These are phyloP conservation scores for Eledone cirrhosa DNA, from an alignment of 2,888 invertebrate genomes.

Conservation along the genomic window DNA sequence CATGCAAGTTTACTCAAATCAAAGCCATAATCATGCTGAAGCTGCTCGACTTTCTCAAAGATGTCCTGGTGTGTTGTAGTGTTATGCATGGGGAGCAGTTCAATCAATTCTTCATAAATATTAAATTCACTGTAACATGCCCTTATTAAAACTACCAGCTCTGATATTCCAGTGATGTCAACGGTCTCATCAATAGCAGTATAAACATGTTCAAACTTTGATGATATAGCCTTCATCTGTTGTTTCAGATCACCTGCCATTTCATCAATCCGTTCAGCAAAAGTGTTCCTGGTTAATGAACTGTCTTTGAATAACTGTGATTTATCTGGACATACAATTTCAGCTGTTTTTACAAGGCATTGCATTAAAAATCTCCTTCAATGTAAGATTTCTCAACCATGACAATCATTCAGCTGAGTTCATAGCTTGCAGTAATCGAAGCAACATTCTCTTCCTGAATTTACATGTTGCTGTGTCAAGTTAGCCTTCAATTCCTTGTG, in stretches of 20 bases:
- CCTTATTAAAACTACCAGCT: neutral
- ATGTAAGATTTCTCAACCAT: neutral
- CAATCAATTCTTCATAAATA: slow-evolving; percentile 1
- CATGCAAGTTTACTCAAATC: neutral
- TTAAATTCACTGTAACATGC: neutral
- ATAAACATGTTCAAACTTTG: slow-evolving; percentile 11
- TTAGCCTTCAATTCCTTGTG: too few relatives aligned
- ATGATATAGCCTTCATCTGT: neutral
- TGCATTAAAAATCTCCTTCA: neutral
- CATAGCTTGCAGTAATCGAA: too few relatives aligned
- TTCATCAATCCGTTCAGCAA: too few relatives aligned
- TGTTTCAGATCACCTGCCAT: too few relatives aligned
- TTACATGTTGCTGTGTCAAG: too few relatives aligned
- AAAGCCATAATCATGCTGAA: slow-evolving; percentile 10
- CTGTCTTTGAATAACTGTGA: slow-evolving; percentile 19
- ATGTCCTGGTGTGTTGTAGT: slow-evolving; percentile 13
- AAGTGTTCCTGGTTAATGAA: too few relatives aligned
- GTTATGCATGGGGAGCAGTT: too few relatives aligned
- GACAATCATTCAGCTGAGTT: slow-evolving; percentile 4
- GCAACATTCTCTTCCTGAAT: too few relatives aligned
- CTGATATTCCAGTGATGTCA: neutral
- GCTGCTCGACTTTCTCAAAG: neutral
- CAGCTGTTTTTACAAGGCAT: neutral
- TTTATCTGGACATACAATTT: slow-evolving; percentile 17
- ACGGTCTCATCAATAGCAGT: slow-evolving; percentile 19